Percentiles rank a stretch among this genome's conserved stretches.
phyloP scores from a whole-genome alignment of 2,888 invertebrate species.

The Oligia latruncula region DNA sequence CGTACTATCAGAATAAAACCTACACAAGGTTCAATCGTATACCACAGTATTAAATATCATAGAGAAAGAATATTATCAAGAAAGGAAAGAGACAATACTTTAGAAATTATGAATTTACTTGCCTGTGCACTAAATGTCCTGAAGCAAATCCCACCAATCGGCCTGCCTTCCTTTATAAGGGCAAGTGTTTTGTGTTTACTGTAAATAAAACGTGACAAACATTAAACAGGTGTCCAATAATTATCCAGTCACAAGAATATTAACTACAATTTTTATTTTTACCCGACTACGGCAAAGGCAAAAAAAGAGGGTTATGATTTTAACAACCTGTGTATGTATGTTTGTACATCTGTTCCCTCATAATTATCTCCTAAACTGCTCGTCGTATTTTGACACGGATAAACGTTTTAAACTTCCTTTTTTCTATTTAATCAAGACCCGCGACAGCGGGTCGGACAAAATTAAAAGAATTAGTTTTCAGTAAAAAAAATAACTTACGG shows the following conservation, averaged over 20 bases:
- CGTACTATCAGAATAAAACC: neutral
- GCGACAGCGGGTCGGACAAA: neutral
- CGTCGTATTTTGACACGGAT: neutral
- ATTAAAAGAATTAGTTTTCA: neutral
- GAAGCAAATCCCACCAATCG: conserved; percentile 99
- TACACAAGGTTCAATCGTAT: neutral
- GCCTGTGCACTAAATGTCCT: conserved; percentile 96
- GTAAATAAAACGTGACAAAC: conserved; percentile 65
- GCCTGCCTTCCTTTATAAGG: conserved; percentile 96
- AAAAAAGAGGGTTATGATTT: neutral
- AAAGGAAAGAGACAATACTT: neutral
- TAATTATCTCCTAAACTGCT: neutral
- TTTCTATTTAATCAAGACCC: too few species aligned
- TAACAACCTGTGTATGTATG: too few species aligned
- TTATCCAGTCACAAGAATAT: neutral
- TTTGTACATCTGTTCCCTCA: too few species aligned
- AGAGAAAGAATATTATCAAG: neutral
- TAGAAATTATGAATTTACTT: neutral
- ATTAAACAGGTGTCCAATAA: neutral
- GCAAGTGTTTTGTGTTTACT: conserved; percentile 98
- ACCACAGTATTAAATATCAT: neutral
- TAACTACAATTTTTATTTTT: neutral
- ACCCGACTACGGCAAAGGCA: neutral
- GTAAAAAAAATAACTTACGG: conserved; percentile 90
- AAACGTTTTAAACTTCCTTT: neutral